phyloP scores from a whole-genome alignment of 2,888 invertebrate genomes.

The Polia nebulosa region DNA sequence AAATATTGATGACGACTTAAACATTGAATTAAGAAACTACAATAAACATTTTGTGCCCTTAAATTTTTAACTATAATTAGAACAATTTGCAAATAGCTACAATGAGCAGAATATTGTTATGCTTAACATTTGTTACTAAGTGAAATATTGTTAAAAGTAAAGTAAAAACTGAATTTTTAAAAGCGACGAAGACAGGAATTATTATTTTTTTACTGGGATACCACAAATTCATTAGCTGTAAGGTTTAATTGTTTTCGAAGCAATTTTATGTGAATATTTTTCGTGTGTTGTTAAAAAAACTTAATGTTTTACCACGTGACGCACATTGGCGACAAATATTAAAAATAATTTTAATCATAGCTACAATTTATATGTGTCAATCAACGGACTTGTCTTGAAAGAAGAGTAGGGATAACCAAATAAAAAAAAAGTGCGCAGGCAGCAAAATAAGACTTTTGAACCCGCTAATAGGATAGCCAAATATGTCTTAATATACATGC shows the following conservation, averaged over 20 bases:
- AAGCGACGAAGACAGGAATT: slow-evolving; percentile 3
- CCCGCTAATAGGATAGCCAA: neutral
- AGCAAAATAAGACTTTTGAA: neutral
- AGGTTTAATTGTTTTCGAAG: slow-evolving; percentile 3
- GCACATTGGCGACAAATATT: slow-evolving; percentile 27
- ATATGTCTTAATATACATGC: neutral
- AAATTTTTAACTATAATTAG: slow-evolving; percentile 29
- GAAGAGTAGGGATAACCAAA: neutral
- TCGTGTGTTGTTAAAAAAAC: slow-evolving; percentile 16
- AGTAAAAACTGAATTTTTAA: slow-evolving; percentile 1
- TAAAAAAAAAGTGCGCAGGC: neutral
- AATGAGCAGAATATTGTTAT: neutral
- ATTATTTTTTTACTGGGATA: slow-evolving; percentile 10
- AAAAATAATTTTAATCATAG: too few species aligned
- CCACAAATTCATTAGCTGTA: slow-evolving; percentile 29
- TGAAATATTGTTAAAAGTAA: slow-evolving; percentile 4
- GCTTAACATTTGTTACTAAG: slow-evolving; percentile 7
- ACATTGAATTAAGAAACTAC: slow-evolving; percentile 18
- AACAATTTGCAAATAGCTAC: slow-evolving; percentile 14
- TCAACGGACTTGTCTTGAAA: neutral
- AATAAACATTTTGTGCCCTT: slow-evolving; percentile 11
- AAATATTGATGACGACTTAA: slow-evolving; percentile 26
- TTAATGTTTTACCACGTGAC: slow-evolving; percentile 40
- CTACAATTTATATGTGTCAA: slow-evolving; percentile 10
- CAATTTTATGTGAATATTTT: slow-evolving; percentile 6